Percentiles rank a stretch among this genome's conserved stretches.
Conservation (phyloP, 2,888 invertebrate genomes). For the Hoplodrina ambigua region DNA sequence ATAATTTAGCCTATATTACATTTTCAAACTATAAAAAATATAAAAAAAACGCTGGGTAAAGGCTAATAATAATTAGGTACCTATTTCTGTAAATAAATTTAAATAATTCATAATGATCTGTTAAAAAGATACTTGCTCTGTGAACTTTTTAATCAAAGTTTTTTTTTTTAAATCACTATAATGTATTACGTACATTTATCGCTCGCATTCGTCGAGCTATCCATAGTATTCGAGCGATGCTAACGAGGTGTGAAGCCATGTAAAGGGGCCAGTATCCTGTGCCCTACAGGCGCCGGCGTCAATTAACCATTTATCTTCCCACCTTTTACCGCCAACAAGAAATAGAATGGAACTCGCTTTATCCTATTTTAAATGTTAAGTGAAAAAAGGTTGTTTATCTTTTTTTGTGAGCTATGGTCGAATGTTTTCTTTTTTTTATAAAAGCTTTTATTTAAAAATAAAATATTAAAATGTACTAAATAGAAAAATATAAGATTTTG, state of each 20-base stretch:
- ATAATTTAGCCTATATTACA: too few relatives aligned
- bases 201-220: slow-evolving; percentile 20
- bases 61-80: too few relatives aligned
- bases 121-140: too few relatives aligned
- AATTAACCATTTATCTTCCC: slow-evolving; percentile 66
- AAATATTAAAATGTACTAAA: too few relatives aligned
- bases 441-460: too few relatives aligned
- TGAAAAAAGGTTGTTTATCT: slow-evolving; percentile 41
- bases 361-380: slow-evolving; percentile 57
- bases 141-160: too few relatives aligned
- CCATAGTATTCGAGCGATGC: slow-evolving; percentile 53
- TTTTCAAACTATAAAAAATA: too few relatives aligned
- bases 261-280: slow-evolving; percentile 48
- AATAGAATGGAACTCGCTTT: slow-evolving; percentile 52
- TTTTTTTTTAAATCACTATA: slow-evolving; percentile 14
- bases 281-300: slow-evolving; percentile 58
- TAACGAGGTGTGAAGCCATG: slow-evolving; percentile 63
- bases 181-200: slow-evolving; percentile 26
- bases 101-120: too few relatives aligned
- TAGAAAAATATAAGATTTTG: too few relatives aligned
- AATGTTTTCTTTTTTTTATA: background rate
- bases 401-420: slow-evolving; percentile 24
- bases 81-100: too few relatives aligned
- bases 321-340: slow-evolving; percentile 52
- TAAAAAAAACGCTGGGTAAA: too few relatives aligned